Evolutionary conservation across 2,797 vertebrate species (phyloP).

Genomic region (Sarcoramphus papa): DNA sequence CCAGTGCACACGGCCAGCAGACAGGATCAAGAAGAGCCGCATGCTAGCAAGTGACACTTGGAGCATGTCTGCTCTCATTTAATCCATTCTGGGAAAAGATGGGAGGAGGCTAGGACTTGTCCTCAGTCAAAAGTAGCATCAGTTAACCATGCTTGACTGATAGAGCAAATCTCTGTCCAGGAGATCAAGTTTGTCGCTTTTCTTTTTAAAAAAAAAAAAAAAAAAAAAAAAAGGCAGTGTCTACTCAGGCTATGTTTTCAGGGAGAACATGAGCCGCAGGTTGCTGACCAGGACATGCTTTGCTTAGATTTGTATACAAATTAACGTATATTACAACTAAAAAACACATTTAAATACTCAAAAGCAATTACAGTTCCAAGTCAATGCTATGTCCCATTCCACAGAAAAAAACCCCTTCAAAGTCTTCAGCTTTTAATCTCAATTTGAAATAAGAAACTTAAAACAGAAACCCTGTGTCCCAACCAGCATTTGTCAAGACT

Average conservation of each 20-base stretch:
- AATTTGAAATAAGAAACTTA: background rate
- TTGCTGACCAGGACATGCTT: background rate
- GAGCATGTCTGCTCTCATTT: background rate
- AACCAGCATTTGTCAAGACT: background rate
- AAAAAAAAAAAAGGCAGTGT: background rate
- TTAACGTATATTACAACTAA: background rate
- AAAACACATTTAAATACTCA: background rate
- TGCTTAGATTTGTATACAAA: background rate
- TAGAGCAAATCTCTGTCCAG: background rate
- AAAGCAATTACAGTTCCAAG: background rate
- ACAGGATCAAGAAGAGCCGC: background rate
- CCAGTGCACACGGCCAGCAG: background rate
- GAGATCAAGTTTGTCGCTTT: background rate
- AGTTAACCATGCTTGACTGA: background rate
- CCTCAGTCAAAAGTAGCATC: background rate
- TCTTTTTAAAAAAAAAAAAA: background rate
- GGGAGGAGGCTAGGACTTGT: background rate
- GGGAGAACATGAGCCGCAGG: background rate
- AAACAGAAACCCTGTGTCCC: background rate
- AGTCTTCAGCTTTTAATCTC: background rate
- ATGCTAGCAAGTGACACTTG: rapidly evolving
- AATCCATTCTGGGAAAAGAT: background rate
- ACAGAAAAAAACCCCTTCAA: background rate
- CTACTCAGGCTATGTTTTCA: background rate
- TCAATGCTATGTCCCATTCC: background rate